Conservation (phyloP, 92 coral and sea anemone genomes). For the Epizoanthus scotinus region DNA sequence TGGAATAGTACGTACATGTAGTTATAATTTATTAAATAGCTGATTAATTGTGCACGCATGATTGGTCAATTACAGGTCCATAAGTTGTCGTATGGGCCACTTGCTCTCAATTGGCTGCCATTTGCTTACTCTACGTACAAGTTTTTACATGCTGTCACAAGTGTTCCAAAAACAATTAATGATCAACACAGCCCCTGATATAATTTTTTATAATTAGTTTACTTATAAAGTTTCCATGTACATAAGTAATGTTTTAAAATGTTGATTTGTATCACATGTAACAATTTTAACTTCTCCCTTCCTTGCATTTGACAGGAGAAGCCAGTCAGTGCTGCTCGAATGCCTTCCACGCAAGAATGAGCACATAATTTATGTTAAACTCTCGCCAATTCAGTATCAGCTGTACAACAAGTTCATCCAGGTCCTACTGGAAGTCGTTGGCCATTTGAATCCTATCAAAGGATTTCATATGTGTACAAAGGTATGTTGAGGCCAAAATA, state of each 20-base stretch:
- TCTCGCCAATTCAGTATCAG: slow-evolving; percentile 78
- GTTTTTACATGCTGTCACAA: no score
- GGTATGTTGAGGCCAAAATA: slow-evolving; percentile 52
- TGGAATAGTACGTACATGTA: background rate
- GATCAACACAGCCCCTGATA: no score
- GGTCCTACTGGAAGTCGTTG: slow-evolving; percentile 60
- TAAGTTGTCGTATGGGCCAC: no score
- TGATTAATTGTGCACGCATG: background rate
- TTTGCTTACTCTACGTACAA: no score
- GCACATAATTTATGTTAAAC: slow-evolving; percentile 74
- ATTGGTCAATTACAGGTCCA: no score
- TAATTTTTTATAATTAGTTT: no score
- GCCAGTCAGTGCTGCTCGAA: slow-evolving; percentile 79
- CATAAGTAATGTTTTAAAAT: no score
- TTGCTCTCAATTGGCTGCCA: no score
- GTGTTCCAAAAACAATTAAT: no score
- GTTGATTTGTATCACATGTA: no score
- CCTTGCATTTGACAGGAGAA: slow-evolving; percentile 67
- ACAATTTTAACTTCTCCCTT: background rate
- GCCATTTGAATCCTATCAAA: slow-evolving; percentile 87
- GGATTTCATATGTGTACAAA: slow-evolving; percentile 90
- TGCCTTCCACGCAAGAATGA: slow-evolving; percentile 86
- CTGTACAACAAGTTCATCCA: slow-evolving; percentile 78
- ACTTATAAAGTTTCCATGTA: no score
- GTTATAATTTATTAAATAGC: background rate